These are phyloP conservation scores for Eudemis profundana DNA, from an alignment of 2,888 invertebrate species.

Conservation along the genomic window DNA sequence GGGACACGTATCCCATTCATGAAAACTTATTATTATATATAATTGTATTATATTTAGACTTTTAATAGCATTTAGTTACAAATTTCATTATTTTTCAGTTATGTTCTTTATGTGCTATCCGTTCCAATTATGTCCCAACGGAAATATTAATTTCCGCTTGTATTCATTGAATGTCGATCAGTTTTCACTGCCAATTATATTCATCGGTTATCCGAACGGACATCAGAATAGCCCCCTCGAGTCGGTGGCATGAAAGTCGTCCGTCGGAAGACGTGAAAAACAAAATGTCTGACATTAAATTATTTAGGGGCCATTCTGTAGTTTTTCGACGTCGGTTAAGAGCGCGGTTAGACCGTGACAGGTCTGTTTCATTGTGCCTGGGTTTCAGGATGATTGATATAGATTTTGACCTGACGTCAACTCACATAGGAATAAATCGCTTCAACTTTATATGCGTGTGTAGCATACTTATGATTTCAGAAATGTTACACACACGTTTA, in stretches of 20 bases:
- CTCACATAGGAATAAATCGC: neutral
- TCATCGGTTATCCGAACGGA: neutral
- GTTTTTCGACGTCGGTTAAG: constrained; percentile 21
- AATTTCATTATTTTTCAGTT: no score
- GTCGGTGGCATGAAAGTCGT: constrained; percentile 51
- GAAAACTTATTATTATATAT: no score
- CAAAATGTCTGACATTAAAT: constrained; percentile 39
- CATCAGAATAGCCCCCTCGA: constrained; percentile 48
- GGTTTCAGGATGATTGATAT: constrained; percentile 12
- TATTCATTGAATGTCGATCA: neutral
- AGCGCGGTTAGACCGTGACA: constrained; percentile 13
- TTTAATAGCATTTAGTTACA: no score
- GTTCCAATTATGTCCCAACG: neutral
- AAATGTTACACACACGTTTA: no score
- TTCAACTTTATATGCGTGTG: no score
- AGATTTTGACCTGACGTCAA: constrained; percentile 7
- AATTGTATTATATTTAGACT: no score
- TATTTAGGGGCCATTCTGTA: constrained; percentile 29
- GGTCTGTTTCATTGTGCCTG: constrained; percentile 9
- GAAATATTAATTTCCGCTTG: neutral
- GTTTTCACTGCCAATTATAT: neutral
- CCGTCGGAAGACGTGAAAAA: constrained; percentile 28
- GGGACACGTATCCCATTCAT: no score
- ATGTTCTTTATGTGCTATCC: no score
- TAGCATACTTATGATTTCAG: no score